Evolutionary conservation across 2,888 invertebrate species (phyloP).

Genomic region (Agrotis segetum): DNA sequence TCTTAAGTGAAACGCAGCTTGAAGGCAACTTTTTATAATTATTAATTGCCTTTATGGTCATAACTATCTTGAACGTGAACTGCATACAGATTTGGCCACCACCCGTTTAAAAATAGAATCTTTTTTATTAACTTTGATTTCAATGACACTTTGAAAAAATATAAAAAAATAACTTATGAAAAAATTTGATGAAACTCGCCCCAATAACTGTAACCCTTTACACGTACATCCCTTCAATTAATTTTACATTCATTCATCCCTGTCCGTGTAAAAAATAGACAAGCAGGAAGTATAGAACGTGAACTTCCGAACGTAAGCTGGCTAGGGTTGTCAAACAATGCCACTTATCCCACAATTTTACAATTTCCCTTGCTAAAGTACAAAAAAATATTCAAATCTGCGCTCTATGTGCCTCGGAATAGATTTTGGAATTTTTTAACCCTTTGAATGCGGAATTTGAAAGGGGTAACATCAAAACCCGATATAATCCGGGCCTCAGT

Average conservation of each 20-base stretch:
- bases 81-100: slow-evolving; percentile 16
- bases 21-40: slow-evolving; percentile 20
- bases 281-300: slow-evolving; percentile 80
- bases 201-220: slow-evolving; percentile 78
- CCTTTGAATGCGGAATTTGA: slow-evolving; percentile 53
- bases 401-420: slow-evolving; percentile 61
- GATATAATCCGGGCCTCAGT: slow-evolving; percentile 78
- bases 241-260: slow-evolving; percentile 86
- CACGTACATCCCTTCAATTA: slow-evolving; percentile 84
- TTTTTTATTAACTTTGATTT: slow-evolving; percentile 38
- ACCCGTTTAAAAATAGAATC: slow-evolving; percentile 17
- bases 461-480: slow-evolving; percentile 71
- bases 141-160: neutral
- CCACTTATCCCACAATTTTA: slow-evolving; percentile 73
- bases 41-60: slow-evolving; percentile 27
- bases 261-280: slow-evolving; percentile 78
- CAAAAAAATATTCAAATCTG: slow-evolving; percentile 57
- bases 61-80: slow-evolving; percentile 7
- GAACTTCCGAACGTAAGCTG: slow-evolving; percentile 73
- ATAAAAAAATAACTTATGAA: slow-evolving; percentile 34
- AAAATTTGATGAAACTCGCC: slow-evolving; percentile 65
- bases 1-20: slow-evolving; percentile 6
- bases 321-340: slow-evolving; percentile 79
- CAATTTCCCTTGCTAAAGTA: slow-evolving; percentile 46
- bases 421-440: slow-evolving; percentile 57